Evolutionary conservation across 1,140 invertebrate genomes (phyloP), one percentile per base, ranked within the genome.

Genomic region (Himalopsyche phryganea): DNA sequence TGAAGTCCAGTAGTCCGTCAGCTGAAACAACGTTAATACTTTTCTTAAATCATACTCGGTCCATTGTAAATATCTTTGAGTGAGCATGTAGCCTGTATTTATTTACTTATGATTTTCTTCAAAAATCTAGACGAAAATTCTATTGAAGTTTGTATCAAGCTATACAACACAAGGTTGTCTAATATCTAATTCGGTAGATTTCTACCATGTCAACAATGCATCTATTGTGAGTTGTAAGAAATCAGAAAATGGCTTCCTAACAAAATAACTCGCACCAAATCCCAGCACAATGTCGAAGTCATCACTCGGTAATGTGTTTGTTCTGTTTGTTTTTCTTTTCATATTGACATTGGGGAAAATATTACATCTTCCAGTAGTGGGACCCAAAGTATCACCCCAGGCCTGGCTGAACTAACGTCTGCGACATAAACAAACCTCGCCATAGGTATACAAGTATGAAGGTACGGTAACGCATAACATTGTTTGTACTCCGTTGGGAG

Each of bases 311-410:
- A 53, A 53, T 53, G 51, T 53, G 41, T 53, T 53, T 53, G 51
- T 35, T 46, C 40, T 53, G 23, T 19, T 51, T 45, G 42, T 17
- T 53, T 53, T 53, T 53, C 51, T 53, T 53, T 53, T 53, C 41
- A 36, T 53, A 45, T 53, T 53, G 51, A 53, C 51, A 42, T 52
- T 53, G 51, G 19, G 42, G 51, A 53, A 52, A 53, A 53, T 53
- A 53, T 53, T 17, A 46, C 51, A 53, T 53, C 41, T 45, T 53
- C 5, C 51, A 5, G 42, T 17, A 17, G 13, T 11, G 19, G 10
- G 13, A 15, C 11, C 28, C n/a, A 41, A 2, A 40, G 41, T 20
- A 52, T 53, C 51, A 45, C 51, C 51, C 23, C n/a, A 20, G 51
- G 51, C 51, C 20, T 7, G 6, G 19, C 44, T 46, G 15, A 11